phyloP scores from a whole-genome alignment of 1,140 invertebrate species.

The Diachasmimorpha longicaudata region DNA sequence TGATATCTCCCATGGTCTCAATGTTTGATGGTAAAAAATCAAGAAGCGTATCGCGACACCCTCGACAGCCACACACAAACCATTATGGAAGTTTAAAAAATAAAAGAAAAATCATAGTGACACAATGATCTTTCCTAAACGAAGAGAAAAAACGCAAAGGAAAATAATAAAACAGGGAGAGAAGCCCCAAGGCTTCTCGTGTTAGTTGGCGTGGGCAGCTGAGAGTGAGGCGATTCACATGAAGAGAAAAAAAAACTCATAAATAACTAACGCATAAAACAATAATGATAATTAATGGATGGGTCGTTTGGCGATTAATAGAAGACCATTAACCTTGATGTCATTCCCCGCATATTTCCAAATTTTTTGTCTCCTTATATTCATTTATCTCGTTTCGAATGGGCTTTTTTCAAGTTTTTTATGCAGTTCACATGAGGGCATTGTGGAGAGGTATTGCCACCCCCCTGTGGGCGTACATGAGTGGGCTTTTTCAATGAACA shows the following conservation, averaged over 20 bases:
- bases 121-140: constrained; percentile 24
- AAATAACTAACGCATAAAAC: constrained; percentile 58
- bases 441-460: not conserved
- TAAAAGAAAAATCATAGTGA: not conserved
- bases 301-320: constrained; percentile 33
- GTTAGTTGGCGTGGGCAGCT: constrained; percentile 26
- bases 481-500: not conserved
- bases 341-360: not conserved
- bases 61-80: constrained; percentile 39
- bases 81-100: constrained; percentile 5
- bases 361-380: not conserved
- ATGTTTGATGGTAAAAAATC: constrained; percentile 36
- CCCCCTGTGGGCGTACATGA: constrained; percentile 13
- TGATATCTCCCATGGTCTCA: not conserved
- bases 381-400: not conserved
- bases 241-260: constrained; percentile 41
- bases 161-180: constrained; percentile 23
- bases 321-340: constrained; percentile 13
- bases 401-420: not conserved
- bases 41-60: constrained; percentile 49
- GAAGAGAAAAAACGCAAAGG: constrained; percentile 31
- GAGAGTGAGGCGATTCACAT: constrained; percentile 50
- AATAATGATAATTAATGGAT: constrained; percentile 49
- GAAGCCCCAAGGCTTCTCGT: not conserved
- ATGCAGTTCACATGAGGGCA: not conserved